A percentile compares a stretch with the other conserved stretches of the same genome.
Conservation (phyloP, 2,113 vertebrate genomes). For the Vimba vimba region DNA sequence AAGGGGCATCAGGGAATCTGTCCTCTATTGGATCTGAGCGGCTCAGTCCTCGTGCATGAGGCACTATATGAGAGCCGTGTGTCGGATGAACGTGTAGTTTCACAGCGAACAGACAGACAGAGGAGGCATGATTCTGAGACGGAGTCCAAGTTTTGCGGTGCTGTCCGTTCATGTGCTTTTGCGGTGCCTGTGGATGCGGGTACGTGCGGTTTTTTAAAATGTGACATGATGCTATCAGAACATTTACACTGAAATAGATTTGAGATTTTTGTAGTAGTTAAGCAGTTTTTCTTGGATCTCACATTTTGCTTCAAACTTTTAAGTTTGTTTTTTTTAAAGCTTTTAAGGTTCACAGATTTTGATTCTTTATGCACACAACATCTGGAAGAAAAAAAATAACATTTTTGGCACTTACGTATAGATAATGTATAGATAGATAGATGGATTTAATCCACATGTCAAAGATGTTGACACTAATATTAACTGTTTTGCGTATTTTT, state of each 20-base stretch:
- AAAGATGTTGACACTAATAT: neutral
- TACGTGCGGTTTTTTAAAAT: constrained; percentile 61
- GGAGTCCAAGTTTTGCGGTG: constrained; percentile 73
- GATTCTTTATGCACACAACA: neutral
- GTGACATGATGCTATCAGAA: neutral
- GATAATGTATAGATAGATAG: neutral
- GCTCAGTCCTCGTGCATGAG: constrained; percentile 80
- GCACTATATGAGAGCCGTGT: constrained; percentile 81
- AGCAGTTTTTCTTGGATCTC: neutral
- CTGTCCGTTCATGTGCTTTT: constrained; percentile 73
- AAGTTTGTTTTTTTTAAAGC: neutral
- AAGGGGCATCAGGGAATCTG: constrained; percentile 79
- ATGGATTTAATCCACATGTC: neutral
- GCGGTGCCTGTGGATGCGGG: constrained; percentile 78
- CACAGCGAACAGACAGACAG: constrained; percentile 59
- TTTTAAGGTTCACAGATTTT: neutral
- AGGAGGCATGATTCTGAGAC: constrained; percentile 77
- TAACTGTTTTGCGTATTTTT: neutral
- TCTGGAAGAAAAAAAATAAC: neutral
- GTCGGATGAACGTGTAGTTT: constrained; percentile 68
- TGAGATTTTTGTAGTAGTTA: neutral
- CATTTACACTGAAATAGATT: neutral
- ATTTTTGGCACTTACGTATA: neutral
- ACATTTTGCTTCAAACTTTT: neutral
- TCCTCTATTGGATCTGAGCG: constrained; percentile 78